phyloP scores from a whole-genome alignment of 92 coral and sea anemone species.

The Hydrozoanthus gracilis region DNA sequence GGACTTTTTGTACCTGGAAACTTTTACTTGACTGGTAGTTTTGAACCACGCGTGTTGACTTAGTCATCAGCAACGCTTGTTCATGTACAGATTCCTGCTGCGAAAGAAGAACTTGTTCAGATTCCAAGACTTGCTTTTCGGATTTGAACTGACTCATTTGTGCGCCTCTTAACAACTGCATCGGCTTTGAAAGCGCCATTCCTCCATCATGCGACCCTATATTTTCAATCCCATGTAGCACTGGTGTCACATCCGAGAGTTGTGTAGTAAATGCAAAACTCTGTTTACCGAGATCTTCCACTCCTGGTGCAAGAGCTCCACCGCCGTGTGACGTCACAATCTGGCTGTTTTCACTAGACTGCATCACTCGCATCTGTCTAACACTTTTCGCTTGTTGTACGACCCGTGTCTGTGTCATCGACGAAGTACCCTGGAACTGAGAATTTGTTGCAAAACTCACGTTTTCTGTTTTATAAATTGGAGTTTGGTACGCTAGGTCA shows the following conservation, averaged over 20 bases:
- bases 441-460: background rate
- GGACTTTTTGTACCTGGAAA: constrained; percentile 3
- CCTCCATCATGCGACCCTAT: background rate
- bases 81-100: background rate
- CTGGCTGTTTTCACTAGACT: background rate
- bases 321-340: background rate
- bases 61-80: background rate
- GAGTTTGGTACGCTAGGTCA: background rate
- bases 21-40: background rate
- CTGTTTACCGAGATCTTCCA: constrained; percentile 1
- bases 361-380: background rate
- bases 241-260: background rate
- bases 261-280: background rate
- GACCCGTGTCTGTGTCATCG: constrained; percentile 29
- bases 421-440: constrained; percentile 13
- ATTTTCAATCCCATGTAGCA: background rate
- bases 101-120: background rate
- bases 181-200: background rate
- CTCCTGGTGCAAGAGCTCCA: background rate
- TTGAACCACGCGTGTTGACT: constrained; percentile 3
- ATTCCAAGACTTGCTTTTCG: background rate
- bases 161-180: constrained; percentile 2
- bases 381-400: constrained; percentile 1
- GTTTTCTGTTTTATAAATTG: background rate
- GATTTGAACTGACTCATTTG: constrained; percentile 4